phyloP scores from a whole-genome alignment of 2,888 invertebrate genomes.

The Cephus pygmeus region DNA sequence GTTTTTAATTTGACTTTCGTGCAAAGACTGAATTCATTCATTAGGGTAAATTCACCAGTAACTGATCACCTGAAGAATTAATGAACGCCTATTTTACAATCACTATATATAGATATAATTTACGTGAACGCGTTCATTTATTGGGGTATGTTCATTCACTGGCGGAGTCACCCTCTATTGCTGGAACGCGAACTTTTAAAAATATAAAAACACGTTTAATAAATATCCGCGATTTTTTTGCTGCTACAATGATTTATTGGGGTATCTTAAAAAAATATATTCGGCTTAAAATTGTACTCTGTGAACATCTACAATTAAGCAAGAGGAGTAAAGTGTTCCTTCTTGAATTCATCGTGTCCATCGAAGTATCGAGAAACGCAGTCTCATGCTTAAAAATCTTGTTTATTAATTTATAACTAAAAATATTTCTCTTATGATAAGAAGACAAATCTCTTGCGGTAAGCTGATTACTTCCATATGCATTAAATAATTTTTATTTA shows the following conservation, averaged over 20 bases:
- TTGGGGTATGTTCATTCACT: no score
- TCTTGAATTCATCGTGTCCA: no score
- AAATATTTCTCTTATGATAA: no score
- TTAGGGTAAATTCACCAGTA: neutral
- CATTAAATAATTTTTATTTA: neutral
- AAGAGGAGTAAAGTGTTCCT: neutral
- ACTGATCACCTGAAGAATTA: no score
- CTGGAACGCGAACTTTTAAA: neutral
- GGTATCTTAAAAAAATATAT: neutral
- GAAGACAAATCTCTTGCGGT: no score
- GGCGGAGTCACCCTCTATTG: neutral
- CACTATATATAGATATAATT: no score
- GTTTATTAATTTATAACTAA: no score
- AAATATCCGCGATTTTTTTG: neutral
- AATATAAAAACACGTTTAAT: neutral
- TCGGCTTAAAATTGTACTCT: neutral
- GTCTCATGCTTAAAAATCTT: no score
- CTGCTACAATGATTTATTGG: neutral
- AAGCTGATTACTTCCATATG: neutral
- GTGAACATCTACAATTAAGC: neutral
- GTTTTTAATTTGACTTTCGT: neutral
- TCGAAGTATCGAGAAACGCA: no score
- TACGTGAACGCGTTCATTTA: no score
- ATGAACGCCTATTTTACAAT: no score
- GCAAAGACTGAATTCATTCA: neutral